These are phyloP conservation scores for Leptonema lineaticorne DNA, from an alignment of 1,140 invertebrate genomes.

Conservation along the genomic window DNA sequence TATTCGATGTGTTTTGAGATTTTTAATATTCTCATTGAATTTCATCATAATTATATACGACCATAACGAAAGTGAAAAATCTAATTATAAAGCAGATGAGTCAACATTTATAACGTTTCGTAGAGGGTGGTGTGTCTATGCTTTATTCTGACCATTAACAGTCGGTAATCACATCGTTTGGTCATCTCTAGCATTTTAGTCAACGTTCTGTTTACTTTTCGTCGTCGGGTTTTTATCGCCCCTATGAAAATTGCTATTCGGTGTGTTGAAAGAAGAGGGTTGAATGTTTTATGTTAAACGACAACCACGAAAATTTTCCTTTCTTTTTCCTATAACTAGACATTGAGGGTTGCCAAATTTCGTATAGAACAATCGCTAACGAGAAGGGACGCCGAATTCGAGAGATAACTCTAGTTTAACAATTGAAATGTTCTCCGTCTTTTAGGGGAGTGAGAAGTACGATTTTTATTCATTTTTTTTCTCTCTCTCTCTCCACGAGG, in stretches of 20 bases:
- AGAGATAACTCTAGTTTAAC: slow-evolving; percentile 1
- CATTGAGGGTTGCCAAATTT: slow-evolving; percentile 17
- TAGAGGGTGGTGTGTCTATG: not conserved
- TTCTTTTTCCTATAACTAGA: too few species aligned
- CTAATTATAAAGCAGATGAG: slow-evolving; percentile 27
- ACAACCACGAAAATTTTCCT: slow-evolving; percentile 15
- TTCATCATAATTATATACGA: too few species aligned
- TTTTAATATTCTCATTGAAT: too few species aligned
- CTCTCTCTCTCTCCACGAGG: too few species aligned
- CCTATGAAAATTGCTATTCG: not conserved
- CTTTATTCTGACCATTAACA: slow-evolving; percentile 25
- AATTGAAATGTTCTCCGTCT: not conserved
- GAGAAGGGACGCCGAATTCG: slow-evolving; percentile 16
- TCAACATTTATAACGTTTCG: not conserved
- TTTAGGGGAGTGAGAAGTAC: slow-evolving; percentile 3
- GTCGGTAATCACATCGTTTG: slow-evolving; percentile 36
- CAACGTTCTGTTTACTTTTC: slow-evolving; percentile 19
- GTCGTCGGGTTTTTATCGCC: too few species aligned
- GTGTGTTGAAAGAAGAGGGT: not conserved
- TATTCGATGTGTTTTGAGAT: too few species aligned
- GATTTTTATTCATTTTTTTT: too few species aligned
- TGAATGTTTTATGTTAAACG: slow-evolving; percentile 38
- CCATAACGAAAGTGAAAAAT: slow-evolving; percentile 24
- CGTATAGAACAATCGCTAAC: slow-evolving; percentile 21
- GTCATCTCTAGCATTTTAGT: slow-evolving; percentile 3